A percentile compares a stretch with the other conserved stretches of the same genome.
phyloP scores from a whole-genome alignment of 2,797 vertebrate genomes.

The Takifugu ocellatus region DNA sequence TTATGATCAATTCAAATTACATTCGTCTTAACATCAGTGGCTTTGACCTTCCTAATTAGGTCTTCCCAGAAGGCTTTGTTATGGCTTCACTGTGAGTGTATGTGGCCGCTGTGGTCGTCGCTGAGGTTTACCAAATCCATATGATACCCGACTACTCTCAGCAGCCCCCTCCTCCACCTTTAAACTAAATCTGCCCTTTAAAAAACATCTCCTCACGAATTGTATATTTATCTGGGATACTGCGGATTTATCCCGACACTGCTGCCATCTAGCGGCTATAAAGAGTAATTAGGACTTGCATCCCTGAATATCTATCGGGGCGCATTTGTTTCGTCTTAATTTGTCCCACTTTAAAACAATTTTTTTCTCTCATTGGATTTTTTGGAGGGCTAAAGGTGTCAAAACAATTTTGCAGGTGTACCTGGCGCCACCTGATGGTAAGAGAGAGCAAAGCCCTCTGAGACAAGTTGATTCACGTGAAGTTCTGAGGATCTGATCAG shows the following conservation, averaged over 20 bases:
- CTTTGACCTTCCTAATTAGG: slow-evolving; percentile 46
- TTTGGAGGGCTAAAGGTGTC: no score
- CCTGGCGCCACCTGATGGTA: no score
- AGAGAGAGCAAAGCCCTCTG: no score
- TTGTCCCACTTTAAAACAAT: no score
- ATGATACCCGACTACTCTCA: slow-evolving; percentile 52
- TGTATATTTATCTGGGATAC: neutral
- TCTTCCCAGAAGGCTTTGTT: slow-evolving; percentile 47
- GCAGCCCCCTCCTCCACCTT: slow-evolving; percentile 36
- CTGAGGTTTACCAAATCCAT: slow-evolving; percentile 58
- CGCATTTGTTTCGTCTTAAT: no score
- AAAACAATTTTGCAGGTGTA: no score
- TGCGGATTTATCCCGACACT: slow-evolving; percentile 5
- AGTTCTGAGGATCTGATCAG: no score
- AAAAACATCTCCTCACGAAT: slow-evolving; percentile 10
- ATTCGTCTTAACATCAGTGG: slow-evolving; percentile 15
- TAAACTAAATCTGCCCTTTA: slow-evolving; percentile 8
- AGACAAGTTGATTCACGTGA: no score
- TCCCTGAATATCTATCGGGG: no score
- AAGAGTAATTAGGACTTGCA: neutral
- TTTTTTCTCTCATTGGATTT: no score
- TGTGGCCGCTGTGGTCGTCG: slow-evolving; percentile 62
- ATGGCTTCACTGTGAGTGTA: slow-evolving; percentile 44
- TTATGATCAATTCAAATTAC: slow-evolving; percentile 31
- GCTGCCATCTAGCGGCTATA: slow-evolving; percentile 64